Conservation (phyloP, 1,140 invertebrate species). For the Chrysomallon squamiferum region DNA sequence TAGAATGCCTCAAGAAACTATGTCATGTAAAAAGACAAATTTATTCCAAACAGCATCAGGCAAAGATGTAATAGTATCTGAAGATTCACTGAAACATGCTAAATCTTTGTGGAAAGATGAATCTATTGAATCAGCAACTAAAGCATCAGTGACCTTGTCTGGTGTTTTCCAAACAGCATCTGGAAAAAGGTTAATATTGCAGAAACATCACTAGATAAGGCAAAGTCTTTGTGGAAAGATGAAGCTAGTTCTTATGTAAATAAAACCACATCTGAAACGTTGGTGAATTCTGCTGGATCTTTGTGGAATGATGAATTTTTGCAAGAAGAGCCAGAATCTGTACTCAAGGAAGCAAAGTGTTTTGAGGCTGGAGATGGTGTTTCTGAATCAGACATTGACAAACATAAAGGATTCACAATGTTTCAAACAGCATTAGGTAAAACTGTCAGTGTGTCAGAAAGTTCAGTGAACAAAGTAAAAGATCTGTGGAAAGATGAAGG, state of each 20-base stretch:
- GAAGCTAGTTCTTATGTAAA: background rate
- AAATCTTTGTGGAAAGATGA: background rate
- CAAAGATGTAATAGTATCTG: background rate
- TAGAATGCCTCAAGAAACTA: background rate
- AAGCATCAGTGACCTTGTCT: too few species aligned
- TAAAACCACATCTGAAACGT: background rate
- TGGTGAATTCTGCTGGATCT: too few species aligned
- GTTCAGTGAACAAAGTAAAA: background rate
- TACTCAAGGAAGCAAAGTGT: too few species aligned
- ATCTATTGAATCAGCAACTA: too few species aligned
- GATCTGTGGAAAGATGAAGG: background rate
- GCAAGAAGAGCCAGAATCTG: too few species aligned
- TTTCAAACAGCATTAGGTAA: background rate
- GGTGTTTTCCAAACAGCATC: constrained; percentile 1
- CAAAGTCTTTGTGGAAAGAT: background rate
- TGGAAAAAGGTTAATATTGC: background rate
- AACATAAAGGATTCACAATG: background rate
- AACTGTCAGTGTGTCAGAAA: background rate
- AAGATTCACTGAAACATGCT: background rate
- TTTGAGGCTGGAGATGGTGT: too few species aligned
- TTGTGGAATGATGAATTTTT: too few species aligned
- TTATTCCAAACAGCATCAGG: constrained; percentile 1
- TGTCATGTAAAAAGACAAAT: background rate
- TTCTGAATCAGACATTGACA: background rate
- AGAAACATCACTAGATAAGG: background rate